Evolutionary conservation across 2,888 invertebrate species (phyloP), one percentile per base, ranked within the genome.

Genomic region (Chloroclystis v-ata): DNA sequence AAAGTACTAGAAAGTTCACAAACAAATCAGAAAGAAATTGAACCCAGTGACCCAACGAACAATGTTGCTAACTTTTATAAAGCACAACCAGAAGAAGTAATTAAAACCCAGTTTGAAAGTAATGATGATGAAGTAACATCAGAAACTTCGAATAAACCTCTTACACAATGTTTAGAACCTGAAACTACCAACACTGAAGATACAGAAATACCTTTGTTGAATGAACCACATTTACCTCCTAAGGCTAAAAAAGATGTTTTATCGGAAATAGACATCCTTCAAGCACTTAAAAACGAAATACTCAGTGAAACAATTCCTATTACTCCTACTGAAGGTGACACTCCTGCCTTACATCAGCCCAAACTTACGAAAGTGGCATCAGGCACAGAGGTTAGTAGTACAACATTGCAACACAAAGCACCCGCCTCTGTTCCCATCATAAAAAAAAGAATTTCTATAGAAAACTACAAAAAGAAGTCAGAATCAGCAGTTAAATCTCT

Each of bases 261-360:
- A 6, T 84, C 85, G 1, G 82, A 87, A 74, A 84, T 87, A 53
- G 88, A 88, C 55, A 86, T 88, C 48, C 63, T 87, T 37, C 82
- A 85, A 68, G 87, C 88, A 16, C 68, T 87, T 7, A 86, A 85
- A 61, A 85, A 87, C 52, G 87, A 87, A 67, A 86, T 87, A 50
- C 65, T 87, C 29, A 78, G 75, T 46, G 85, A 82, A 63, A 60
- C 72, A 9, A 69, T 82, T 41, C 53, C 72, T 26, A 58, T 79
- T 30, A 62, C 76, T 1, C 66, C 67, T 8, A 50, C 73, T 7
- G 78, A 82, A 47, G 38, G 49, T 2, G 46, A 49, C 9, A 84
- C 85, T 12, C 85, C 86, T 13, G 63, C 69, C 28, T 66, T 87
- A 47, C 86, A 85, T 64, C 79, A 82, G 56, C 86, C 87, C 3